These are phyloP conservation scores for Popillia japonica DNA, from an alignment of 1,140 invertebrate genomes.

Conservation along the genomic window DNA sequence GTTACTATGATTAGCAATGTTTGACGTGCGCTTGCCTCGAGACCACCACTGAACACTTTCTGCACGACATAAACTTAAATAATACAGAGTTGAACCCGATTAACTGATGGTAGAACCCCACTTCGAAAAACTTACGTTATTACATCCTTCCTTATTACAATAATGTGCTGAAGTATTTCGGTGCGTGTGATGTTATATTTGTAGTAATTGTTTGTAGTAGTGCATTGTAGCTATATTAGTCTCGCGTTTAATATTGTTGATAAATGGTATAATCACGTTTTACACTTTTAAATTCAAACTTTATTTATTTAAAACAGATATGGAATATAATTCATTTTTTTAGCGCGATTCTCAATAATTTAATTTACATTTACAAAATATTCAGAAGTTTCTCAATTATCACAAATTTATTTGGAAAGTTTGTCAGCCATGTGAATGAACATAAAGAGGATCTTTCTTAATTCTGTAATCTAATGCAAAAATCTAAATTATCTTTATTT, in stretches of 20 bases:
- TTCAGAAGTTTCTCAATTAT: neutral
- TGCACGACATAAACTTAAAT: neutral
- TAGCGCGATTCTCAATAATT: no score
- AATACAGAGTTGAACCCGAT: neutral
- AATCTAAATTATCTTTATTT: no score
- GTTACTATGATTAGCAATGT: neutral
- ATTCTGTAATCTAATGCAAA: no score
- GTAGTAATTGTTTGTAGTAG: constrained; percentile 21
- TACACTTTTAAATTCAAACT: neutral
- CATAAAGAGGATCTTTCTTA: neutral
- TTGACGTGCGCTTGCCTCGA: neutral
- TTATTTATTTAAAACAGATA: neutral
- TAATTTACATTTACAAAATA: neutral
- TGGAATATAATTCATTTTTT: neutral
- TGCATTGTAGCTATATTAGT: neutral
- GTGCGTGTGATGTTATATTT: constrained; percentile 21
- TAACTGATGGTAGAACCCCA: constrained; percentile 8
- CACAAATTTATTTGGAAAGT: neutral
- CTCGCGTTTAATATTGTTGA: neutral
- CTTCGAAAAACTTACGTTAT: constrained; percentile 24
- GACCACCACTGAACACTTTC: constrained; percentile 8
- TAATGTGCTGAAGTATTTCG: constrained; percentile 31
- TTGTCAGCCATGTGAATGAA: neutral
- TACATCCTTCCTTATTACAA: constrained; percentile 30
- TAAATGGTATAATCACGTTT: neutral